Evolutionary conservation across 2,113 vertebrate species (phyloP).

Genomic region (Indicator indicator): DNA sequence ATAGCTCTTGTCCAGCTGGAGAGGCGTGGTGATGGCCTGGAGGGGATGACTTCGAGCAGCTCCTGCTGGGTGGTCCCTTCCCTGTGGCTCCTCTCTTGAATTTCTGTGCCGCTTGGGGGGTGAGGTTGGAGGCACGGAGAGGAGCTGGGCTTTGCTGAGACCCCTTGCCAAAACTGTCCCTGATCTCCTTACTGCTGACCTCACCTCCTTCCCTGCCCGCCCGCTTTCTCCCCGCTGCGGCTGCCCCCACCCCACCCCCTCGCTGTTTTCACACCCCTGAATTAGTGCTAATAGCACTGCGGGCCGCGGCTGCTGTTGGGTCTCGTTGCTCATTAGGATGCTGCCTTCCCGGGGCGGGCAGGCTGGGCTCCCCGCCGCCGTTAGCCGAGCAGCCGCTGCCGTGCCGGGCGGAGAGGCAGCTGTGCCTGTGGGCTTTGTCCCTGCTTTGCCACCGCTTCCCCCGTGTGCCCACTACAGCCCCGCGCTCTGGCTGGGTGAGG

Average conservation of each 20-base stretch:
- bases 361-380: fast-evolving
- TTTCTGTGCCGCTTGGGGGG: not conserved
- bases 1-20: not conserved
- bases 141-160: not conserved
- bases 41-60: not conserved
- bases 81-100: not conserved
- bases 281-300: constrained; percentile 11
- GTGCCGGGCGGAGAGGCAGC: not conserved
- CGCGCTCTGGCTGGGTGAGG: not conserved
- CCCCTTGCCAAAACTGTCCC: not conserved
- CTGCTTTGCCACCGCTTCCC: not conserved
- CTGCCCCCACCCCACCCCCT: not conserved
- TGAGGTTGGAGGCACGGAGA: not conserved
- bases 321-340: constrained; percentile 5
- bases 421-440: not conserved
- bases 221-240: not conserved
- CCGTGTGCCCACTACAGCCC: not conserved
- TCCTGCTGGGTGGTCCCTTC: not conserved
- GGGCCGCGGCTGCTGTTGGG: not conserved
- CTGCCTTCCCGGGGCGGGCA: not conserved
- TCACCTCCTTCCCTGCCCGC: fast-evolving
- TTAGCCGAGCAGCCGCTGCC: not conserved
- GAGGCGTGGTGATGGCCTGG: not conserved
- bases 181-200: not conserved
- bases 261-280: constrained; percentile 8